Evolutionary conservation across 1,140 invertebrate species (phyloP).

Genomic region (Heterodera carotae): DNA sequence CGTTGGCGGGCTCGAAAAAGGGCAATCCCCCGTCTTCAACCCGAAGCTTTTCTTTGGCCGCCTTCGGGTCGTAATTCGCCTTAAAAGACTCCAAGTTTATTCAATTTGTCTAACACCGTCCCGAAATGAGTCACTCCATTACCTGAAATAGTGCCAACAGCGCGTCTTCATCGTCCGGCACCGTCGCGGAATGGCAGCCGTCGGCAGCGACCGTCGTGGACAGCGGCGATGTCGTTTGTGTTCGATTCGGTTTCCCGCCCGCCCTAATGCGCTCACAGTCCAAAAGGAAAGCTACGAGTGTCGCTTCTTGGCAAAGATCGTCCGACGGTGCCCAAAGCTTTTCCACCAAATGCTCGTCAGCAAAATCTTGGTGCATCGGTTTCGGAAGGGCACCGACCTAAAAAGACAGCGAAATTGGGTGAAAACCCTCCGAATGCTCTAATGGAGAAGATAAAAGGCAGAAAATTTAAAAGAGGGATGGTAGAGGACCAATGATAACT

Average conservation of each 20-base stretch:
- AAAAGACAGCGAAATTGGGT: neutral
- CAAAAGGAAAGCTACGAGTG: neutral
- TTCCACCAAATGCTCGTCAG: neutral
- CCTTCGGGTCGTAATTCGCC: constrained; percentile 20
- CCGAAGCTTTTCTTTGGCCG: neutral
- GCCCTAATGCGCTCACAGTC: constrained; percentile 15
- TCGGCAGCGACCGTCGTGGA: neutral
- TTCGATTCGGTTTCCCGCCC: constrained; percentile 1
- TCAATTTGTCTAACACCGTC: neutral
- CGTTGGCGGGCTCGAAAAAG: neutral
- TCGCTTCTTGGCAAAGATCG: constrained; percentile 8
- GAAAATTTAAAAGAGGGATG: no score
- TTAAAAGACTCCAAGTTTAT: no score
- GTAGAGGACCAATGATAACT: no score
- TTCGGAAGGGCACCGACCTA: neutral
- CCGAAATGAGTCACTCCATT: no score
- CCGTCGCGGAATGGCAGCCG: neutral
- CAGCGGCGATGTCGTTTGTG: neutral
- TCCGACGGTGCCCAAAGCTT: constrained; percentile 16
- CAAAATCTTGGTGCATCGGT: neutral
- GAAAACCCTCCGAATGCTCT: no score
- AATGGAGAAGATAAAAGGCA: no score
- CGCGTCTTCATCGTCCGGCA: constrained; percentile 29
- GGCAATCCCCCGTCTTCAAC: neutral
- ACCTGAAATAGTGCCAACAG: constrained; percentile 19